Evolutionary conservation across 2,888 invertebrate species (phyloP).

Genomic region (Drosophila cracens): DNA sequence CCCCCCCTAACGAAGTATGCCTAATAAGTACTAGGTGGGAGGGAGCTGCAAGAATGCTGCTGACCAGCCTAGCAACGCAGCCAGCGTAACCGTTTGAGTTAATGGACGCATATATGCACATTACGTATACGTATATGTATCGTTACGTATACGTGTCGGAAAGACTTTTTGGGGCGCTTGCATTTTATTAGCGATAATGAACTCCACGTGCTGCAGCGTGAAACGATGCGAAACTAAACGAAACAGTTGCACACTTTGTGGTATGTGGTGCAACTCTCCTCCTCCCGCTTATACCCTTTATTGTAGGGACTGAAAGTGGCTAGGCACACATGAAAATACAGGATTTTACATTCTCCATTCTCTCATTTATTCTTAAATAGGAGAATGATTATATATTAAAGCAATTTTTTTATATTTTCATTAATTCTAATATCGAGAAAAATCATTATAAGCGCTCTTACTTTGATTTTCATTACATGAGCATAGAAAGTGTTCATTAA

Average conservation of each 20-base stretch:
- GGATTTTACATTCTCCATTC: not conserved
- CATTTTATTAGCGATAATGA: constrained; percentile 77
- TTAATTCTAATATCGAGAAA: not conserved
- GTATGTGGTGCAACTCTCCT: constrained; percentile 1
- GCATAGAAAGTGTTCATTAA: not conserved
- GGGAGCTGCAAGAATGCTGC: not conserved
- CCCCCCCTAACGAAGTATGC: constrained; percentile 33
- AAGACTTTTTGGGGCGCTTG: constrained; percentile 48
- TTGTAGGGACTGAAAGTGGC: not conserved
- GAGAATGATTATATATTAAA: not conserved
- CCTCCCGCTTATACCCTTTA: constrained; percentile 1
- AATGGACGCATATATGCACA: constrained; percentile 23
- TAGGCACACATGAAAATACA: not conserved
- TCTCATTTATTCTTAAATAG: not conserved
- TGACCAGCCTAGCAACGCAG: constrained; percentile 27
- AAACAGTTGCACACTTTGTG: constrained; percentile 55
- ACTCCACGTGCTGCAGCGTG: constrained; percentile 56
- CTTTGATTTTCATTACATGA: not conserved
- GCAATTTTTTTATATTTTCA: not conserved
- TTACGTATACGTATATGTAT: constrained; percentile 25
- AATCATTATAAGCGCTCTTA: not conserved
- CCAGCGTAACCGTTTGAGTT: constrained; percentile 21
- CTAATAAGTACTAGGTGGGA: constrained; percentile 49
- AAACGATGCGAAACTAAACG: constrained; percentile 50
- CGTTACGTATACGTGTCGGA: constrained; percentile 15